Conservation (phyloP, 1,140 invertebrate species). For the Aleiodes sp. region DNA sequence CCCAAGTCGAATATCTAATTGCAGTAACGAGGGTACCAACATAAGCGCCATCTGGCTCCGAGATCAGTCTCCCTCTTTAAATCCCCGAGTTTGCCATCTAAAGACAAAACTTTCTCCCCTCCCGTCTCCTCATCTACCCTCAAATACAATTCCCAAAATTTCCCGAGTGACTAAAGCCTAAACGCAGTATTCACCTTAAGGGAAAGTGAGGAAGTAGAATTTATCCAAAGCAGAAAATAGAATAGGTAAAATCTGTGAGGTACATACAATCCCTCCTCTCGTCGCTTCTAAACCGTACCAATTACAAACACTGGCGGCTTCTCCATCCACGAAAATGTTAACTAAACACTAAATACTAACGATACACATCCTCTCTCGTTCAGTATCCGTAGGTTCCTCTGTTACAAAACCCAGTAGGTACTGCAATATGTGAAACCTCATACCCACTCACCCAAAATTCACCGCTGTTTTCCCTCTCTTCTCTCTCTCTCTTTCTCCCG, state of each 20-base stretch:
- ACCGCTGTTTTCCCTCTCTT: no score
- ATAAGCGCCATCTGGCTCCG: slow-evolving; percentile 59
- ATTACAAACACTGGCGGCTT: slow-evolving; percentile 65
- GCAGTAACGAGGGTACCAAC: slow-evolving; percentile 57
- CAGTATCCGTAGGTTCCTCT: slow-evolving; percentile 5
- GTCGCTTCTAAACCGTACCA: slow-evolving; percentile 61
- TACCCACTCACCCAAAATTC: no score
- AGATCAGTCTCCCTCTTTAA: slow-evolving; percentile 28
- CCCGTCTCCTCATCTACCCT: neutral
- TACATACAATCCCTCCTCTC: slow-evolving; percentile 63
- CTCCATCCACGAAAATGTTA: slow-evolving; percentile 55
- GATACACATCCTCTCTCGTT: slow-evolving; percentile 55
- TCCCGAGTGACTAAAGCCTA: no score
- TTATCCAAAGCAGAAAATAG: neutral
- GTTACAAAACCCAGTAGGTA: neutral
- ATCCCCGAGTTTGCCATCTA: no score
- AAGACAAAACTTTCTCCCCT: neutral
- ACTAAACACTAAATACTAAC: slow-evolving; percentile 65
- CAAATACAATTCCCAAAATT: slow-evolving; percentile 4
- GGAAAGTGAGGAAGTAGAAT: neutral
- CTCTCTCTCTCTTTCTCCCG: no score
- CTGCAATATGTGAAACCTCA: slow-evolving; percentile 16
- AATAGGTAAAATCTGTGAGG: slow-evolving; percentile 57
- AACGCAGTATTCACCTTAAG: neutral
- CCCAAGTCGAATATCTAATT: slow-evolving; percentile 53